These are phyloP conservation scores for Pygocentrus nattereri DNA, from an alignment of 2,797 vertebrate species.

Conservation along the genomic window DNA sequence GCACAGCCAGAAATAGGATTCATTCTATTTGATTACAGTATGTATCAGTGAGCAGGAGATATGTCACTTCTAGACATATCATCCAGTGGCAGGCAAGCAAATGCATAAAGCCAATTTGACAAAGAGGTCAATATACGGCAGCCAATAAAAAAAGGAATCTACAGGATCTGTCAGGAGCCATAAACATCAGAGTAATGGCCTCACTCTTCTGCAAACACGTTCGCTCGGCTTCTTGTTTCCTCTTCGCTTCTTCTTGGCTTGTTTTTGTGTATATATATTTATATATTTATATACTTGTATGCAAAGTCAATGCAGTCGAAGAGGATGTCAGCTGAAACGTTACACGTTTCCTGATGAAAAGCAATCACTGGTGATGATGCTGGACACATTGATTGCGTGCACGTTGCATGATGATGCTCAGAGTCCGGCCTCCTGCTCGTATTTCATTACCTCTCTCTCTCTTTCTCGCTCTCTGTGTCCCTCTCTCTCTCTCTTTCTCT, in stretches of 20 bases:
- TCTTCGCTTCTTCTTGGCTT: slow-evolving; percentile 36
- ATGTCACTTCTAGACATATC: slow-evolving; percentile 55
- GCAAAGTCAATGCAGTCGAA: slow-evolving; percentile 47
- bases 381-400: slow-evolving; percentile 43
- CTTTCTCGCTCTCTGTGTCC: not conserved
- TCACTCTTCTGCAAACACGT: slow-evolving; percentile 45
- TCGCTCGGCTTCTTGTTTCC: slow-evolving; percentile 45
- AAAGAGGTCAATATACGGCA: slow-evolving; percentile 56
- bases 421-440: slow-evolving; percentile 37
- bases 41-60: slow-evolving; percentile 52
- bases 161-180: slow-evolving; percentile 54
- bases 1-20: slow-evolving; percentile 58
- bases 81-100: slow-evolving; percentile 45
- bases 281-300: not conserved
- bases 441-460: slow-evolving; percentile 38
- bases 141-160: slow-evolving; percentile 50
- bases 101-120: slow-evolving; percentile 59
- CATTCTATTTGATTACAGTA: slow-evolving; percentile 58
- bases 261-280: slow-evolving; percentile 26
- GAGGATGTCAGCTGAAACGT: slow-evolving; percentile 32
- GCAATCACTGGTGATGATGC: slow-evolving; percentile 48
- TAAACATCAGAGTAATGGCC: slow-evolving; percentile 55
- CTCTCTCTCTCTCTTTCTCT: not conserved
- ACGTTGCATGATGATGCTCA: slow-evolving; percentile 50
- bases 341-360: slow-evolving; percentile 32